These are phyloP conservation scores for Pelecanoides urinatrix DNA, from an alignment of 2,113 vertebrate species.

Conservation along the genomic window DNA sequence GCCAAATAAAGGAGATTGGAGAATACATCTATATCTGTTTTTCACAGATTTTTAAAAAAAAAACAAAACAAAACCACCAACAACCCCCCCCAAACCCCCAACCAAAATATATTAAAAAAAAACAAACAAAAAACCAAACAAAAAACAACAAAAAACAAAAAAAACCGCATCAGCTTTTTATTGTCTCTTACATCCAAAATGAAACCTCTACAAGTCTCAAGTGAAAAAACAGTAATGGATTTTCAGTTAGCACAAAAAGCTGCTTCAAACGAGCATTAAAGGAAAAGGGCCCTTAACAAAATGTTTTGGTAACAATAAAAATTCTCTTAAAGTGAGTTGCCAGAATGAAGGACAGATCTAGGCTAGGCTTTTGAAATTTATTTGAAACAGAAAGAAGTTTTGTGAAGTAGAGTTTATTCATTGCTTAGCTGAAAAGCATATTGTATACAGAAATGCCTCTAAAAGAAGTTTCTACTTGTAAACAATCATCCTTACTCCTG, in stretches of 20 bases:
- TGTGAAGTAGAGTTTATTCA: background rate
- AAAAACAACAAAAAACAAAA: background rate
- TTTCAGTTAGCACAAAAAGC: background rate
- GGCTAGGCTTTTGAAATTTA: background rate
- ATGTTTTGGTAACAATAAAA: background rate
- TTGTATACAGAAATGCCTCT: background rate
- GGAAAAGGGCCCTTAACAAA: background rate
- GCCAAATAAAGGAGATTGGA: background rate
- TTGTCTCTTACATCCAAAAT: background rate
- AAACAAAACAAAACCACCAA: background rate
- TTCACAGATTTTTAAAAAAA: background rate
- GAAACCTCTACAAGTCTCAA: background rate
- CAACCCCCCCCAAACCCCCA: no score
- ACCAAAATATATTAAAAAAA: no score
- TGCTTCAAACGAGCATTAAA: background rate
- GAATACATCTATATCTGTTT: background rate
- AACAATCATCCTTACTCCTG: background rate
- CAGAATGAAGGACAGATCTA: background rate
- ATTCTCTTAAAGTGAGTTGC: background rate
- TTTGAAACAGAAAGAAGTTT: background rate
- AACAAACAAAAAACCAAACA: background rate
- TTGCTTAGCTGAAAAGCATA: background rate
- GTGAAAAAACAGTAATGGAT: background rate
- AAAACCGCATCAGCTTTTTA: background rate
- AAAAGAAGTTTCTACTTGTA: background rate